Evolutionary conservation across 1,140 invertebrate species (phyloP).

Genomic region (Drosophila bipectinata): DNA sequence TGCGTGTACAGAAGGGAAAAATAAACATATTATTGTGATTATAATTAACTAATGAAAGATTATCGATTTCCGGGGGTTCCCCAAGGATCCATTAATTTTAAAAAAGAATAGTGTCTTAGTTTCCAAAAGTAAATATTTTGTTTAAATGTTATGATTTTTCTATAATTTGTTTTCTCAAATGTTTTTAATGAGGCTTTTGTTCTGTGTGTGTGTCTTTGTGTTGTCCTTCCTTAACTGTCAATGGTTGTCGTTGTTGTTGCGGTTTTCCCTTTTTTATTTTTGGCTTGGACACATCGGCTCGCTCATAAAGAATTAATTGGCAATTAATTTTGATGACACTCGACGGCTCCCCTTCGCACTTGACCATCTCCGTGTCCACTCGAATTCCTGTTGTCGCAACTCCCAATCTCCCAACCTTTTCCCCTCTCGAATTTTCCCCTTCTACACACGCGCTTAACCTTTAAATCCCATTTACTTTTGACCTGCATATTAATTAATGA

Average conservation of each 20-base stretch:
- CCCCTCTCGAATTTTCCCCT: background rate
- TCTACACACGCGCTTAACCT: conserved; percentile 33
- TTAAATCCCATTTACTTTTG: conserved; percentile 55
- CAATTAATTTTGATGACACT: conserved; percentile 68
- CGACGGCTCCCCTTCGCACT: conserved; percentile 22
- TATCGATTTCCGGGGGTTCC: background rate
- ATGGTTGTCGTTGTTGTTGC: conserved; percentile 13
- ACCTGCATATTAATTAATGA: conserved; percentile 67
- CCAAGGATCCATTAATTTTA: background rate
- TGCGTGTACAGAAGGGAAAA: background rate
- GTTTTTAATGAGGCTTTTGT: background rate
- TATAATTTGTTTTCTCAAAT: background rate
- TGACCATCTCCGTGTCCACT: conserved; percentile 25
- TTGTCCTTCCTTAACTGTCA: conserved; percentile 17
- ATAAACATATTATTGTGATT: background rate
- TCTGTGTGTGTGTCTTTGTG: conserved; percentile 19
- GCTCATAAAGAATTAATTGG: conserved; percentile 72
- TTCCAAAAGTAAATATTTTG: background rate
- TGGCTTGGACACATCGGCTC: conserved; percentile 11
- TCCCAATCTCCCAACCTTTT: conserved; percentile 15
- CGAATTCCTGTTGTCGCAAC: conserved; percentile 30
- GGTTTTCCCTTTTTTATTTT: conserved; percentile 24
- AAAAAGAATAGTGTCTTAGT: background rate
- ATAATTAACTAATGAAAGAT: background rate
- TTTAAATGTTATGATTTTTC: background rate